Conservation (phyloP, 2,797 vertebrate species). For the Xerus rutilus region DNA sequence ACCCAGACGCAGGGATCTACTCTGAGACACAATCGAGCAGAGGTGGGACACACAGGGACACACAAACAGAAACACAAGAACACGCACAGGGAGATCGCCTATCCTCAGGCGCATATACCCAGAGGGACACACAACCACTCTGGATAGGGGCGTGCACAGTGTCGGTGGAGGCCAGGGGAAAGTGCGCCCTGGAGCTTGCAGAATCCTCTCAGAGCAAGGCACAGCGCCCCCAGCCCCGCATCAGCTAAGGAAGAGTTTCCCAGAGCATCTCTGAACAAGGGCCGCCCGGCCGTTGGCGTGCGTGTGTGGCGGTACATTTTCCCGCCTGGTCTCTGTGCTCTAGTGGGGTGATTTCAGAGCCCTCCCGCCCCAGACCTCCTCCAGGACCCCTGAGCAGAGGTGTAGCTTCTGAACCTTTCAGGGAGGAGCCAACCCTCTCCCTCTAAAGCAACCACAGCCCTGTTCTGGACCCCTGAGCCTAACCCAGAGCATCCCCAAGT, state of each 20-base stretch:
- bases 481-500: constrained; percentile 69
- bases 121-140: constrained; percentile 70
- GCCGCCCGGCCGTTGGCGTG: background rate
- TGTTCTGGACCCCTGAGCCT: background rate
- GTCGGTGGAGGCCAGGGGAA: background rate
- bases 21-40: constrained; percentile 22
- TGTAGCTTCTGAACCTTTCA: background rate
- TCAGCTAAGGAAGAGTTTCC: constrained; percentile 65
- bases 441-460: background rate
- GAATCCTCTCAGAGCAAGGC: background rate
- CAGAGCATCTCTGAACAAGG: constrained; percentile 66
- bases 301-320: background rate
- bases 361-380: background rate
- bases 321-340: background rate
- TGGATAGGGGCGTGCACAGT: constrained; percentile 3
- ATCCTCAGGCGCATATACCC: background rate
- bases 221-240: background rate
- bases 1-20: constrained; percentile 45
- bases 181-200: constrained; percentile 50
- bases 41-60: background rate
- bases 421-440: background rate
- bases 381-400: background rate
- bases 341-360: background rate
- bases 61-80: background rate
- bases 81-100: background rate